A percentile compares a stretch with the other conserved stretches of the same genome.
Conservation (phyloP, 2,797 vertebrate genomes). For the Myiothlypis coronata region DNA sequence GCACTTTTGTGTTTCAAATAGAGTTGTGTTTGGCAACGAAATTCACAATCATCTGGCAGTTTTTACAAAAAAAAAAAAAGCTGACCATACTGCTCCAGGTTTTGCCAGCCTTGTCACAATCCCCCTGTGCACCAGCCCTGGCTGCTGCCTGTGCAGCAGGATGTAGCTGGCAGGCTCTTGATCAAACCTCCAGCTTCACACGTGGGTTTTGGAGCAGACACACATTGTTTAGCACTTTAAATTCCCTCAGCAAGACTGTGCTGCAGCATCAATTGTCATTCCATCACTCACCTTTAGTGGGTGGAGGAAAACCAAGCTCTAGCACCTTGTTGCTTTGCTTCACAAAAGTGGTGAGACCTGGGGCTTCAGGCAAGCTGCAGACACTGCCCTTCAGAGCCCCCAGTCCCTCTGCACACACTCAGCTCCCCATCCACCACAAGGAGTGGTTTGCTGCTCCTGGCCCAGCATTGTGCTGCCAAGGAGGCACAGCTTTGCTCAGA, state of each 20-base stretch:
- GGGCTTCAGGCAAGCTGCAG: neutral
- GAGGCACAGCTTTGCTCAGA: neutral
- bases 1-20: constrained; percentile 28
- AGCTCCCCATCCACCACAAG: accelerated
- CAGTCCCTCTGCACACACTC: accelerated
- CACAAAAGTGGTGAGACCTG: neutral
- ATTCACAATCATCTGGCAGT: constrained; percentile 33
- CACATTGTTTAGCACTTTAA: neutral
- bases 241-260: neutral
- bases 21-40: constrained; percentile 20
- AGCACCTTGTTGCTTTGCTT: neutral
- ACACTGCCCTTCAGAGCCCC: accelerated
- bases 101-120: neutral
- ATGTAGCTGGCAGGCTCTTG: neutral
- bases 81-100: constrained; percentile 3
- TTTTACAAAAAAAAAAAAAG: neutral
- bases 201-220: neutral
- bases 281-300: neutral
- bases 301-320: neutral
- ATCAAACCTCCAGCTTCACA: neutral
- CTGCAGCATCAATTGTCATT: neutral
- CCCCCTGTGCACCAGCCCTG: neutral
- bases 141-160: neutral
- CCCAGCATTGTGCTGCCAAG: neutral
- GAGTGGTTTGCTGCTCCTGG: neutral